phyloP scores from a whole-genome alignment of 2,113 vertebrate species.

The Festucalex cinctus region DNA sequence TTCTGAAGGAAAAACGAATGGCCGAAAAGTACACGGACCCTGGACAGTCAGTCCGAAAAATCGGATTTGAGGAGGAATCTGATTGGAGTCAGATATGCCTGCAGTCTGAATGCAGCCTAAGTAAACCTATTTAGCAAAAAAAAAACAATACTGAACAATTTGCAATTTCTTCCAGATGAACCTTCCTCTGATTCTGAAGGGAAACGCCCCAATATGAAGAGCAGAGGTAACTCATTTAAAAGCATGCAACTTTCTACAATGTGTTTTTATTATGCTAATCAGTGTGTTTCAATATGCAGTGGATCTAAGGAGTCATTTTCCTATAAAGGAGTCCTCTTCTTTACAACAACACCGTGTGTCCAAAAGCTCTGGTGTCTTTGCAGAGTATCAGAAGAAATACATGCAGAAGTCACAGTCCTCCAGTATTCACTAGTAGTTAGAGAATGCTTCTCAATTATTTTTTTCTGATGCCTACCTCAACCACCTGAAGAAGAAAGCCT shows the following conservation, averaged over 20 bases:
- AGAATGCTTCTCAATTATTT: too few relatives aligned
- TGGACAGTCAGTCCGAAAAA: too few relatives aligned
- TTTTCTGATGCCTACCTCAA: too few relatives aligned
- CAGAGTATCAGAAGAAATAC: conserved; percentile 57
- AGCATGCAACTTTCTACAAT: background rate
- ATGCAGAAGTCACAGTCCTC: conserved; percentile 18
- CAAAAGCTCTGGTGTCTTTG: conserved; percentile 32
- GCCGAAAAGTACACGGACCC: too few relatives aligned
- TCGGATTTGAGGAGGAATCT: too few relatives aligned
- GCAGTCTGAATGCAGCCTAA: too few relatives aligned
- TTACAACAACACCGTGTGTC: background rate
- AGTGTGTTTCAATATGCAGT: background rate
- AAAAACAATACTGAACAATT: background rate
- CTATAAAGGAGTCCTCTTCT: background rate
- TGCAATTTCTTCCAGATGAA: background rate
- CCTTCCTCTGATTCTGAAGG: background rate
- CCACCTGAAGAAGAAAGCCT: too few relatives aligned
- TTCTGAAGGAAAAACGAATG: too few relatives aligned
- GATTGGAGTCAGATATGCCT: too few relatives aligned
- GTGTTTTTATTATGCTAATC: background rate
- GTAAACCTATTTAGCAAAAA: too few relatives aligned
- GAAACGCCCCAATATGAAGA: background rate
- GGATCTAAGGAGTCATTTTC: background rate
- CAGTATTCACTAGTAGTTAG: background rate
- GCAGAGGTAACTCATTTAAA: background rate